Conservation (phyloP, 2,888 invertebrate species). For the Synergus itoensis region DNA sequence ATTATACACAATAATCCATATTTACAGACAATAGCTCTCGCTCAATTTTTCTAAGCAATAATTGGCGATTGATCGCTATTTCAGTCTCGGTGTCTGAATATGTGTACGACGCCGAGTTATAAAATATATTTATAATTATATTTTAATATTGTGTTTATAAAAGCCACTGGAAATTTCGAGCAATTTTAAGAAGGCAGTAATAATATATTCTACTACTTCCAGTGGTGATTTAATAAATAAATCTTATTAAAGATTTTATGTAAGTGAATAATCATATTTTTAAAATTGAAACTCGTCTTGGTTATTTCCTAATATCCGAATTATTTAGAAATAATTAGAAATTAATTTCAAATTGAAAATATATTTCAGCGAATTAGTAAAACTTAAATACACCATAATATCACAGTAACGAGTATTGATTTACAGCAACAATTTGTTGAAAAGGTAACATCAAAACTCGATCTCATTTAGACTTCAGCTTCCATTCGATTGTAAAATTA, state of each 20-base stretch:
- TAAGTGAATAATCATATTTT: constrained; percentile 36
- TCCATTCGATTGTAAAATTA: not conserved
- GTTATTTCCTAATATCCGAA: not conserved
- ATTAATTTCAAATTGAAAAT: constrained; percentile 22
- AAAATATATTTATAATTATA: constrained; percentile 29
- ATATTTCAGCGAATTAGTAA: constrained; percentile 7
- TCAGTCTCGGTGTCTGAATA: not conserved
- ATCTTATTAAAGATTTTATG: constrained; percentile 14
- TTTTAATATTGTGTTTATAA: not conserved
- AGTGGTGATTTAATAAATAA: constrained; percentile 13
- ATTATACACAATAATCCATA: not conserved
- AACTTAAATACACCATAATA: constrained; percentile 28
- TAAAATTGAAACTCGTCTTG: constrained; percentile 2
- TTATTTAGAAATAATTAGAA: not conserved
- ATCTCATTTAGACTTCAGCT: not conserved
- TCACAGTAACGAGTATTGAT: constrained; percentile 25
- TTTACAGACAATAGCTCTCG: constrained; percentile 8
- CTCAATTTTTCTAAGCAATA: constrained; percentile 34
- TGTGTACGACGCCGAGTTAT: not conserved
- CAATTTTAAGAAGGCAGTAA: not conserved
- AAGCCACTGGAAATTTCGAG: not conserved
- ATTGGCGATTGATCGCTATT: constrained; percentile 36
- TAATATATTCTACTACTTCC: constrained; percentile 23
- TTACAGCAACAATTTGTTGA: not conserved
- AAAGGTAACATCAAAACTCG: constrained; percentile 17